A percentile compares a stretch with the other conserved stretches of the same genome.
These are phyloP conservation scores for Drosophila nr. medialis DNA, from an alignment of 2,888 invertebrate genomes.

Conservation along the genomic window DNA sequence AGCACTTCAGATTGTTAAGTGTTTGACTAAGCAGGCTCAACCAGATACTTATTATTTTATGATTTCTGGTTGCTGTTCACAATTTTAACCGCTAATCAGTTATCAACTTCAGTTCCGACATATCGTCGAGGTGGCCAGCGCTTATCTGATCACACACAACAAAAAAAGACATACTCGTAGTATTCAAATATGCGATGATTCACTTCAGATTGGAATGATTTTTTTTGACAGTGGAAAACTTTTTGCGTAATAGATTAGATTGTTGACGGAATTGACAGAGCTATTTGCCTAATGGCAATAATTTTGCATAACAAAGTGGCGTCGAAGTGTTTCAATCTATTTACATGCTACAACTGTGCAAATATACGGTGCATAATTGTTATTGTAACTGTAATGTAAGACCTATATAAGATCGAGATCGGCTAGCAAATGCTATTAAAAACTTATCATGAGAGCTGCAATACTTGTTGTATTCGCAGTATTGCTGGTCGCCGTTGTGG, in stretches of 20 bases:
- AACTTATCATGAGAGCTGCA: conserved; percentile 46
- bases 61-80: conserved; percentile 4
- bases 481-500: conserved; percentile 48
- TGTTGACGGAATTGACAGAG: not conserved
- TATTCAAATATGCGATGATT: conserved; percentile 2
- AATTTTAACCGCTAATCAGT: conserved; percentile 3
- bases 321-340: not conserved
- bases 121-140: not conserved
- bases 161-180: conserved; percentile 1
- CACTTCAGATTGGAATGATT: conserved; percentile 20
- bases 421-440: not conserved
- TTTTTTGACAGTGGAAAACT: conserved; percentile 30
- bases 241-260: conserved; percentile 25
- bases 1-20: conserved; percentile 25
- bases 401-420: conserved; percentile 41
- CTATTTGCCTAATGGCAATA: conserved; percentile 26
- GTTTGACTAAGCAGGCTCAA: not conserved
- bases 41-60: not conserved
- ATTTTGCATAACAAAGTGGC: conserved; percentile 27
- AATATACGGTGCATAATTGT: conserved; percentile 18
- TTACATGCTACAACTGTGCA: conserved; percentile 39
- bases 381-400: not conserved
- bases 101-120: not conserved
- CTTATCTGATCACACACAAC: conserved; percentile 15
- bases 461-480: conserved; percentile 54